Conservation (phyloP, 2,888 invertebrate species). For the Drosophila tanythrix region DNA sequence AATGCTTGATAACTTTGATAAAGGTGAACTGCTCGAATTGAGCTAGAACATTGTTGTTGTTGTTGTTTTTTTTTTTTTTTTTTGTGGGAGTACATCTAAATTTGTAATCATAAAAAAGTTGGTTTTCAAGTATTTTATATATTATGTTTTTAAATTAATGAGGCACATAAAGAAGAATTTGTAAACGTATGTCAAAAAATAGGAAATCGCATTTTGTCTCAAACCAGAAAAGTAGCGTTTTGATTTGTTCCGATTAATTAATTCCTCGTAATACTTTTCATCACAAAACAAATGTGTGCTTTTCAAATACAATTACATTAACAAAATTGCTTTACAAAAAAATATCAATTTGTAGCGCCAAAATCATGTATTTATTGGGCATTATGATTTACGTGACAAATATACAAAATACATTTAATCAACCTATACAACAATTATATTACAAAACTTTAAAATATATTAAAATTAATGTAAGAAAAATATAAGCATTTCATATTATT, state of each 20-base stretch:
- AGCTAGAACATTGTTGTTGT: background rate
- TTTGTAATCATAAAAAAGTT: constrained; percentile 6
- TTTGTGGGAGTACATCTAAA: constrained; percentile 25
- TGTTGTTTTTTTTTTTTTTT: background rate
- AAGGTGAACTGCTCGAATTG: constrained; percentile 15
- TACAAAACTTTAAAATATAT: constrained; percentile 65
- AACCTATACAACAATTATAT: constrained; percentile 69
- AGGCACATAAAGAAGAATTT: constrained; percentile 80
- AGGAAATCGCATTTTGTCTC: constrained; percentile 13
- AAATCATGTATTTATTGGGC: constrained; percentile 21
- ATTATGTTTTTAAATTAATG: constrained; percentile 59
- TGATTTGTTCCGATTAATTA: constrained; percentile 32
- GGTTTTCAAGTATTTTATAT: constrained; percentile 12
- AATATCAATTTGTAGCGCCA: constrained; percentile 46
- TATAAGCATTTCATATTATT: constrained; percentile 66
- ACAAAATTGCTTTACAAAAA: constrained; percentile 38
- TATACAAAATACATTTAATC: constrained; percentile 43
- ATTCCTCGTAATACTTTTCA: constrained; percentile 66
- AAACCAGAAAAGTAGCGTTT: constrained; percentile 18
- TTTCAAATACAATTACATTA: constrained; percentile 28
- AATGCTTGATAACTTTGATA: constrained; percentile 19
- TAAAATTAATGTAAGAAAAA: constrained; percentile 66
- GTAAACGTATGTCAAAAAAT: constrained; percentile 46
- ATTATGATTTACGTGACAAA: constrained; percentile 27
- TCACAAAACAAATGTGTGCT: constrained; percentile 53